phyloP scores from a whole-genome alignment of 2,797 vertebrate genomes.

The Leuciscus waleckii region DNA sequence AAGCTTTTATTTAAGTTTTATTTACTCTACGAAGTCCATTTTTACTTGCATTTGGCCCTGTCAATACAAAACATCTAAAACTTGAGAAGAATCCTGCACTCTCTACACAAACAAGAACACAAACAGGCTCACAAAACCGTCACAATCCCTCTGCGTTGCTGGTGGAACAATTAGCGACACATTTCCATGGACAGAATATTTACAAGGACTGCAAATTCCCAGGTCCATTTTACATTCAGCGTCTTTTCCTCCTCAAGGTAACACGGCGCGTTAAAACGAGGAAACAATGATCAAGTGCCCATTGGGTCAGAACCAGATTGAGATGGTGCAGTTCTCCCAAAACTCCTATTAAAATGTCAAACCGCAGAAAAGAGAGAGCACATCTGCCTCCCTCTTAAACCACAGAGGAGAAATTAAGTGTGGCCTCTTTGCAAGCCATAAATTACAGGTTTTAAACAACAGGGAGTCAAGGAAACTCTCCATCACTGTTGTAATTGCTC shows the following conservation, averaged over 20 bases:
- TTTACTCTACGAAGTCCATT: background rate
- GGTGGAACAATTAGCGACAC: slow-evolving; percentile 55
- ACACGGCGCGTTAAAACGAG: slow-evolving; percentile 58
- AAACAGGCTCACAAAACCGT: slow-evolving; percentile 9
- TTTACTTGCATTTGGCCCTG: background rate
- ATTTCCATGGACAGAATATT: slow-evolving; percentile 52
- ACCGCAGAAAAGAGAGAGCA: slow-evolving; percentile 51
- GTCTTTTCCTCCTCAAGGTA: slow-evolving; percentile 55
- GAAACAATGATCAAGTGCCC: slow-evolving; percentile 60
- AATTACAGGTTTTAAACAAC: slow-evolving; percentile 68
- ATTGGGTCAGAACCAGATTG: slow-evolving; percentile 65
- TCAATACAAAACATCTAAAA: background rate
- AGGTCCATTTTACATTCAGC: slow-evolving; percentile 28
- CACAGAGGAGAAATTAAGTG: slow-evolving; percentile 63
- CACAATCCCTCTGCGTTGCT: slow-evolving; percentile 31
- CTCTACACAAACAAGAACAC: slow-evolving; percentile 7
- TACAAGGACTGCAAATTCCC: slow-evolving; percentile 55
- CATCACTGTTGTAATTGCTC: slow-evolving; percentile 62
- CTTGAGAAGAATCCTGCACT: background rate
- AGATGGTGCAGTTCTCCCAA: slow-evolving; percentile 60
- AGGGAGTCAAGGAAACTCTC: slow-evolving; percentile 65
- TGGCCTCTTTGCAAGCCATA: slow-evolving; percentile 63
- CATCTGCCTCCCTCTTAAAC: slow-evolving; percentile 53
- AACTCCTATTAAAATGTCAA: slow-evolving; percentile 65
- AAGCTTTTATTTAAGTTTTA: background rate